These are phyloP conservation scores for Thereva nobilitata DNA, from an alignment of 2,888 invertebrate species.

Conservation along the genomic window DNA sequence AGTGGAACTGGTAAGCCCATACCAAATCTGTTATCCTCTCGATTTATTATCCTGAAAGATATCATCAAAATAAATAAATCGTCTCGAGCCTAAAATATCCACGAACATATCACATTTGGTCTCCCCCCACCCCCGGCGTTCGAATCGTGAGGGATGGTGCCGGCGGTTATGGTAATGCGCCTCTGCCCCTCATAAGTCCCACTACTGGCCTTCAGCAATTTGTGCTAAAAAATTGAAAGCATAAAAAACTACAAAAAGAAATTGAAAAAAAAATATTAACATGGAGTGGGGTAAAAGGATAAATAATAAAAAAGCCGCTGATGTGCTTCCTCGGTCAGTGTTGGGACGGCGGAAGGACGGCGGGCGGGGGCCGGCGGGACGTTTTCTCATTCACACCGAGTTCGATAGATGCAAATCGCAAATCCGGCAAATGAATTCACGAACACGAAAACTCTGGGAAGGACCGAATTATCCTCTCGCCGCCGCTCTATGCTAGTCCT, in stretches of 20 bases:
- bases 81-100: conserved; percentile 40
- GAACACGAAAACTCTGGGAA: conserved; percentile 50
- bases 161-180: not conserved
- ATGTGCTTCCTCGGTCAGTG: conserved; percentile 15
- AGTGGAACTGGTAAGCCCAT: conserved; percentile 26
- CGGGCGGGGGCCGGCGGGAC: conserved; percentile 16
- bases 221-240: conserved; percentile 15
- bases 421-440: conserved; percentile 57
- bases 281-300: too few relatives aligned
- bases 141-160: conserved; percentile 20
- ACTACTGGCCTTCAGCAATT: conserved; percentile 14
- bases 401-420: conserved; percentile 46
- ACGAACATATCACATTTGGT: conserved; percentile 32
- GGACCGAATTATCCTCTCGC: conserved; percentile 29
- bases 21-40: conserved; percentile 41
- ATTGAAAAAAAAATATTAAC: too few relatives aligned
- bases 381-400: conserved; percentile 25
- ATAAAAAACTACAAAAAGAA: too few relatives aligned
- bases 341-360: conserved; percentile 9
- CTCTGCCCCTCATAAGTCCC: conserved; percentile 18
- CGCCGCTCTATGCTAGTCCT: not conserved
- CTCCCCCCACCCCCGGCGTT: not conserved
- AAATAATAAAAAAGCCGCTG: not conserved
- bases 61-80: conserved; percentile 47
- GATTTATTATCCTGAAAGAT: conserved; percentile 46